Base-by-base conservation (phyloP, 2,888 invertebrate genomes). In the Leucophora obtusa region DNA sequence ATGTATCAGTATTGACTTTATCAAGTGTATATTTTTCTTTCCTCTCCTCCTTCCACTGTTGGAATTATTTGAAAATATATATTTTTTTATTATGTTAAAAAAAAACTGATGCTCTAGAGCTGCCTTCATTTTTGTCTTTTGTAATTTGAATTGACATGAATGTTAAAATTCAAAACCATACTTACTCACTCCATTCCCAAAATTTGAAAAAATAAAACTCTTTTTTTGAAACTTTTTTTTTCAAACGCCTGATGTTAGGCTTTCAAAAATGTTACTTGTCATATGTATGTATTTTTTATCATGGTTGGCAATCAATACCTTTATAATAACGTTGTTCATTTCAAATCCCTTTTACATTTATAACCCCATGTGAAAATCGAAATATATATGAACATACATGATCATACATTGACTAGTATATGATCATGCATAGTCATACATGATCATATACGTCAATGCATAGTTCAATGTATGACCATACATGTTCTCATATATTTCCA, bases 111-210 rank as follows among this genome's bases (percentile, higher is more conserved):
- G 54, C 43, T 28, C 38, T 28, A 11, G 38, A 17, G 17, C 50
- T 74, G 65, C 66, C 71, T 71, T 77, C 72, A 69, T 73, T 77
- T 80, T 76, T 72, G 76, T 81, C 82, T 82, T 80, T 80, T 82
- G 82, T 77, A 82, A 82, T 82, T 80, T 80, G 82, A 82, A 82
- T 82, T 82, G 82, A 82, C 82, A 82, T 78, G 76, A 60, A 77
- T 81, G 77, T 81, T 77, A 74, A 81, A 81, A 81, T 82, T 79
- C 79, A 77, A 79, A 76, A 80, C 77, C 79, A 77, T 82, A 80
- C 76, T 76, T 77, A 77, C 72, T 24, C 82, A 79, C 70, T 70
- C 76, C 66, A n/a, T 21, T 18, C 7, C 7, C 28, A 3, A 28
- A 28, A 15, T n/a, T 15, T 38, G 7, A 18, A n/a, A 38, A 51